Evolutionary conservation across 1,140 invertebrate species (phyloP), one percentile per base, ranked within the genome.

Genomic region (Cotesia typhae): DNA sequence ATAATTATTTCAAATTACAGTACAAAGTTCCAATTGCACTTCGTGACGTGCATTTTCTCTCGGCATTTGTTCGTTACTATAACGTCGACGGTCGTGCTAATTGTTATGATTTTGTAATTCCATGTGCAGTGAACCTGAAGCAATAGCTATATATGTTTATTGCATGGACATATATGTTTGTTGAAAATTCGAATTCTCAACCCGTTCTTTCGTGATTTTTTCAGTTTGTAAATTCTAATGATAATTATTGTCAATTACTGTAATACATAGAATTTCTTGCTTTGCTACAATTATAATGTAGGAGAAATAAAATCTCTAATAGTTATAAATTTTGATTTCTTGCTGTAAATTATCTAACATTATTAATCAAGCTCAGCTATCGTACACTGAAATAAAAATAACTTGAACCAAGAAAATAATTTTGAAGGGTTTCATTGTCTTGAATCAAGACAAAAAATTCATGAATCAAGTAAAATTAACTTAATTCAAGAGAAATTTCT

Each of bases 81-180:
- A 60, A 38, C 71, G 64, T 69, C 41, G 52, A 71, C 76, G 77
- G 79, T 76, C 75, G 67, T 71, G 60, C 72, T 81, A 81, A 81
- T 81, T 81, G 79, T 81, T 78, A 79, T 79, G 72, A 74, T 74
- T 76, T 77, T 71, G 76, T 60, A 20, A 72, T 38, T 72, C 59
- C 53, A 47, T 47, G 41, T 51, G 28, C n/a, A 41, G 47, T 20
- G 64, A 17, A 17, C 41, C 9, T 66, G 20, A 55, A 55, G 53
- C 12, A 47, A 47, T 47, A 55, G 53, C n/a, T 55, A 55, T 51
- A 51, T 47, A 0, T 64, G 28, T 66, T 37, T 10, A 28, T 5
- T 55, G 53, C 53, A 14, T 55, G 12, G 14, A 55, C 53, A 14
- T 55, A 14, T 55, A n/a, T 55, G 12, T 55, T 55, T 55, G 12